These are phyloP conservation scores for Mionectes olivaceus DNA, from an alignment of 2,797 vertebrate species.

Conservation along the genomic window DNA sequence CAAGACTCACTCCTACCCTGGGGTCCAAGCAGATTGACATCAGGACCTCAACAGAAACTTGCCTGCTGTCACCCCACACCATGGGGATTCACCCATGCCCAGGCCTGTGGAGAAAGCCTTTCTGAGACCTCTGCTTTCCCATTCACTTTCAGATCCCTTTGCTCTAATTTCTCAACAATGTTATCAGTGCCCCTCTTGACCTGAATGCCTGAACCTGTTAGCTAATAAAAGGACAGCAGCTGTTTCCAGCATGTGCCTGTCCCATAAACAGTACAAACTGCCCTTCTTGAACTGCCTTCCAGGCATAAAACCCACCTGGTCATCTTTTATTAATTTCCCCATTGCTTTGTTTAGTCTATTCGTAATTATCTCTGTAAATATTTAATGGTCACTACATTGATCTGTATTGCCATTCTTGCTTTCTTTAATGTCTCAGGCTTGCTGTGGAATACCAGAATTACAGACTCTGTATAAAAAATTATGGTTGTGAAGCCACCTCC, in stretches of 20 bases:
- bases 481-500: background rate
- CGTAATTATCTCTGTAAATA: constrained; percentile 69
- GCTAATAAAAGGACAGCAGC: constrained; percentile 28
- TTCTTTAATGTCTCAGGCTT: constrained; percentile 35
- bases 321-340: constrained; percentile 68
- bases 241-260: constrained; percentile 10
- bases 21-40: background rate
- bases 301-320: constrained; percentile 46
- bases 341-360: constrained; percentile 60
- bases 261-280: background rate
- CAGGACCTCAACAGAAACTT: background rate
- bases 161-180: background rate
- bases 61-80: background rate
- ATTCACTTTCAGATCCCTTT: background rate
- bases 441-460: constrained; percentile 15
- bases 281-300: constrained; percentile 37
- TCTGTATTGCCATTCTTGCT: constrained; percentile 33
- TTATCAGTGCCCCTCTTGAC: background rate
- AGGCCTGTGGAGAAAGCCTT: background rate
- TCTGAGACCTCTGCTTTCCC: background rate
- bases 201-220: background rate
- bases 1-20: background rate
- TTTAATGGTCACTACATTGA: constrained; percentile 66
- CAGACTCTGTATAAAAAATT: background rate
- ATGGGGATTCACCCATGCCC: background rate